Conservation (phyloP, 2,888 invertebrate species). For the Monoplex corrugatus region DNA sequence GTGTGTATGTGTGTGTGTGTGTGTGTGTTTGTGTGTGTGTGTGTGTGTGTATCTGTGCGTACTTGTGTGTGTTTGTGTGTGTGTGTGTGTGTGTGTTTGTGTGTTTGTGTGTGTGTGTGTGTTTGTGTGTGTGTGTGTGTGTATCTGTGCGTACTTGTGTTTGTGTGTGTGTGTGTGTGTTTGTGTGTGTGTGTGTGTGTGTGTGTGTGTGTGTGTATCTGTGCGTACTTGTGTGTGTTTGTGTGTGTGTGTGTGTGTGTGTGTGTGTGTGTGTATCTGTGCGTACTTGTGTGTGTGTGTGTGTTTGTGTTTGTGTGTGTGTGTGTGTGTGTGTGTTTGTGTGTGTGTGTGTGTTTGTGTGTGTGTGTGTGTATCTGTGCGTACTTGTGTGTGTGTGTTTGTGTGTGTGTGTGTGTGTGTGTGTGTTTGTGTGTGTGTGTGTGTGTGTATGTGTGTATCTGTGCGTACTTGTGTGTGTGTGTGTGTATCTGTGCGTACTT, state of each 20-base stretch:
- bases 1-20: neutral
- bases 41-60: conserved; percentile 25
- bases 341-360: conserved; percentile 17
- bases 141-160: conserved; percentile 6
- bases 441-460: neutral
- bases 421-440: neutral
- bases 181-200: conserved; percentile 23
- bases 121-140: too few species aligned
- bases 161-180: conserved; percentile 33
- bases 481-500: neutral
- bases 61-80: conserved; percentile 16
- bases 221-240: neutral
- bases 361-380: neutral
- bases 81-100: neutral
- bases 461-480: neutral
- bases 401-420: neutral
- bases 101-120: neutral
- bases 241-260: conserved; percentile 12
- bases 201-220: conserved; percentile 17
- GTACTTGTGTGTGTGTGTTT: neutral
- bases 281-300: neutral
- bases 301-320: conserved; percentile 23
- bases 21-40: conserved; percentile 1
- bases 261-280: neutral
- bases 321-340: conserved; percentile 27